phyloP scores from a whole-genome alignment of 2,113 vertebrate genomes.

The Chloebia gouldiae region DNA sequence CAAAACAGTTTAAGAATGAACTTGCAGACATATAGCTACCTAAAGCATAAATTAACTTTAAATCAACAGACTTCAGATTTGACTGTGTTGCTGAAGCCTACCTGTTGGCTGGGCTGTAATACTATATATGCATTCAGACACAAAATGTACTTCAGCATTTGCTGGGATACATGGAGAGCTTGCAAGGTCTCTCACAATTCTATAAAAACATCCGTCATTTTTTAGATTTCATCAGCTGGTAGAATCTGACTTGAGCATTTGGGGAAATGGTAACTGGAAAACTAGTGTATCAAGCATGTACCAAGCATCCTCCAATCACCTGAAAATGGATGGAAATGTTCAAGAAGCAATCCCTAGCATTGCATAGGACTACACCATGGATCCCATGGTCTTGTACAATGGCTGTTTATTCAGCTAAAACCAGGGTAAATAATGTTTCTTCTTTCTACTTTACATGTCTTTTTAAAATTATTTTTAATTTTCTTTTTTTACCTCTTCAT shows the following conservation, averaged over 20 bases:
- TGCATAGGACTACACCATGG: neutral
- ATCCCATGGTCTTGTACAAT: neutral
- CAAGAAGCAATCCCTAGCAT: accelerated
- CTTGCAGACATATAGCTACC: too few species aligned
- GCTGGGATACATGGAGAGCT: accelerated
- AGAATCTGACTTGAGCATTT: neutral
- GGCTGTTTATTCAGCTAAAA: neutral
- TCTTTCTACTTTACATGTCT: accelerated
- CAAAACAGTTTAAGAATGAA: neutral
- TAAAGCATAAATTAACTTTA: neutral
- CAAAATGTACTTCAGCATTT: neutral
- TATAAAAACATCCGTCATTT: accelerated
- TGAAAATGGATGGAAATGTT: neutral
- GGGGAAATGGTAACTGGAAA: neutral
- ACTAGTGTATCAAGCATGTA: too few species aligned
- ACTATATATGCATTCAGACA: accelerated
- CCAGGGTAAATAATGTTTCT: accelerated
- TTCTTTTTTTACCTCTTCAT: neutral
- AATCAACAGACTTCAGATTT: neutral
- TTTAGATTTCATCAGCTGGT: neutral
- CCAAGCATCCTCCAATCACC: neutral
- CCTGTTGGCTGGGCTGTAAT: neutral
- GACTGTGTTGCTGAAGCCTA: neutral
- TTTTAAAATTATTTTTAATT: neutral
- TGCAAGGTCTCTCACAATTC: neutral